Evolutionary conservation across 2,888 invertebrate genomes (phyloP).

Genomic region (Aspidiotus destructor): DNA sequence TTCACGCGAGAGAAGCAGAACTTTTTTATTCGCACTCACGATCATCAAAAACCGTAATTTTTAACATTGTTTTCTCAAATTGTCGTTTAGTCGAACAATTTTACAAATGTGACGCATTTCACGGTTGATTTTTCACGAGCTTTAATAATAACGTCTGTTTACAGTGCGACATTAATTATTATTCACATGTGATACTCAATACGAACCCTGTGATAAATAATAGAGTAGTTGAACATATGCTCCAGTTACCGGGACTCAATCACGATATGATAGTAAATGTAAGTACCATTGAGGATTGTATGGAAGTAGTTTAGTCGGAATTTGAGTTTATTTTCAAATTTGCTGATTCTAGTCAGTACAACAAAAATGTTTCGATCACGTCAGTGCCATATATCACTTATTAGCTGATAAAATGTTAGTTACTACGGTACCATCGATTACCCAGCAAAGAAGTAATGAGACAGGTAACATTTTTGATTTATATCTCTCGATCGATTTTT

Average conservation of each 20-base stretch:
- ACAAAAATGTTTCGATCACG: slow-evolving; percentile 79
- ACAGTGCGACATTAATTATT: slow-evolving; percentile 25
- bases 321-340: background rate
- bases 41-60: too few species aligned
- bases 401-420: slow-evolving; percentile 66
- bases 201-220: slow-evolving; percentile 45
- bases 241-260: slow-evolving; percentile 65
- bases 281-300: slow-evolving; percentile 18
- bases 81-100: background rate
- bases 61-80: background rate
- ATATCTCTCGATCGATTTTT: too few species aligned
- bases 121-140: too few species aligned
- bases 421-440: background rate
- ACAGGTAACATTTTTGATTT: background rate
- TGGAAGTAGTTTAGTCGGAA: too few species aligned
- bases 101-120: too few species aligned
- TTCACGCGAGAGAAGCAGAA: too few species aligned
- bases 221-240: slow-evolving; percentile 71
- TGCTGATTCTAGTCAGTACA: slow-evolving; percentile 57
- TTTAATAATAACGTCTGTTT: background rate
- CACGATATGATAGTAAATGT: slow-evolving; percentile 60
- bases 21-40: too few species aligned
- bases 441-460: background rate
- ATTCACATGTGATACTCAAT: slow-evolving; percentile 33
- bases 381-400: slow-evolving; percentile 87